Evolutionary conservation across 2,797 vertebrate species (phyloP).

Genomic region (Hypotaenidia philippensis): DNA sequence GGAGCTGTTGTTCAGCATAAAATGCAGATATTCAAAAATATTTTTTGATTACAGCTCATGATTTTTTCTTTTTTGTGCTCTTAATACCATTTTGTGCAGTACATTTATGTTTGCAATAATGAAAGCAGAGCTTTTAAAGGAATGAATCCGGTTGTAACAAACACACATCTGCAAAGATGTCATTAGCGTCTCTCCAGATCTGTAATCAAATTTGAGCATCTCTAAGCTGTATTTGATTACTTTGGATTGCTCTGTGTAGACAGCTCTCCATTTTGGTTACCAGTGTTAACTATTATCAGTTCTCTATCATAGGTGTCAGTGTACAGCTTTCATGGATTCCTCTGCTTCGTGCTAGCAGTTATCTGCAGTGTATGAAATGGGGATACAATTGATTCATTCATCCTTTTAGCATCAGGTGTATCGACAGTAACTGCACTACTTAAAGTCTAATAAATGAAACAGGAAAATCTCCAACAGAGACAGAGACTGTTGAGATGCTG

Average conservation of each 20-base stretch:
- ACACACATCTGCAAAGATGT: neutral
- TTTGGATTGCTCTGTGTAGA: neutral
- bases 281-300: neutral
- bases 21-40: neutral
- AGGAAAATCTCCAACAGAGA: neutral
- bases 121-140: neutral
- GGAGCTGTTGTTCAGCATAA: neutral
- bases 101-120: neutral
- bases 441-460: neutral
- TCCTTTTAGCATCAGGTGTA: neutral
- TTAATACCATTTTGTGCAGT: neutral
- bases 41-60: neutral
- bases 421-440: neutral
- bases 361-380: neutral
- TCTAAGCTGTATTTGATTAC: neutral
- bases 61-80: neutral
- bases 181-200: neutral
- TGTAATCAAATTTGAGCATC: neutral
- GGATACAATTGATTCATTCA: neutral
- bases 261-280: neutral
- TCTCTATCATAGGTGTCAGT: neutral
- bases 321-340: neutral
- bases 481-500: neutral
- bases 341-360: neutral
- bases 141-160: neutral